Evolutionary conservation across 2,797 vertebrate species (phyloP).

Genomic region (Tiaroga cobitis): DNA sequence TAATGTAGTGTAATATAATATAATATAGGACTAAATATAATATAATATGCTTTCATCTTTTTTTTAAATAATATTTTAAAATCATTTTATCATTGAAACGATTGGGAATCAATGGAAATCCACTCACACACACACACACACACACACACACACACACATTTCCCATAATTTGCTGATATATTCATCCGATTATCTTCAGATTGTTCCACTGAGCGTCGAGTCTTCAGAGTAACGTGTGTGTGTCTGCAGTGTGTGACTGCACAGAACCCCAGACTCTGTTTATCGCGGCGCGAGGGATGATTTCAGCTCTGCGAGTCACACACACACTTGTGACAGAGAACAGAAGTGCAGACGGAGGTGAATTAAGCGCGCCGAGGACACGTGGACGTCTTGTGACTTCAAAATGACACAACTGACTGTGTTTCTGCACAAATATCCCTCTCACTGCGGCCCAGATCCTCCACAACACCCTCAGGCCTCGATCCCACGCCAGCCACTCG

Average conservation of each 20-base stretch:
- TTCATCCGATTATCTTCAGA: neutral
- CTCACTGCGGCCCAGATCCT: constrained; percentile 5
- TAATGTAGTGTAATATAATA: too few species aligned
- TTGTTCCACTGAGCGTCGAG: neutral
- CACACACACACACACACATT: neutral
- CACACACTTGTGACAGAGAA: constrained; percentile 27
- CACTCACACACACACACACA: too few species aligned
- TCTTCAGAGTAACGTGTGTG: neutral
- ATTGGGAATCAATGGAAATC: too few species aligned
- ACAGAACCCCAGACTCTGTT: neutral
- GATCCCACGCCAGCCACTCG: constrained; percentile 32
- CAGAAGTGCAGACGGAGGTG: constrained; percentile 52
- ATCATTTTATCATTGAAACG: neutral
- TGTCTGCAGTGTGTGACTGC: constrained; percentile 8
- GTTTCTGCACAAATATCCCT: constrained; percentile 47
- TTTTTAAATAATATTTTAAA: neutral
- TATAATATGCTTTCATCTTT: too few species aligned
- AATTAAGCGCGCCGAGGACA: constrained; percentile 43
- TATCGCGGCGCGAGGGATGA: constrained; percentile 9
- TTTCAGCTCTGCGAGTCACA: constrained; percentile 15
- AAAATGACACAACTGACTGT: constrained; percentile 50
- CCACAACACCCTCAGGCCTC: constrained; percentile 13
- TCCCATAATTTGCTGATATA: neutral
- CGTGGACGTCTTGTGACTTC: constrained; percentile 59
- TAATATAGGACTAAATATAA: too few species aligned